Evolutionary conservation across 2,888 invertebrate genomes (phyloP).

Genomic region (Cataglyphis altisquamis): DNA sequence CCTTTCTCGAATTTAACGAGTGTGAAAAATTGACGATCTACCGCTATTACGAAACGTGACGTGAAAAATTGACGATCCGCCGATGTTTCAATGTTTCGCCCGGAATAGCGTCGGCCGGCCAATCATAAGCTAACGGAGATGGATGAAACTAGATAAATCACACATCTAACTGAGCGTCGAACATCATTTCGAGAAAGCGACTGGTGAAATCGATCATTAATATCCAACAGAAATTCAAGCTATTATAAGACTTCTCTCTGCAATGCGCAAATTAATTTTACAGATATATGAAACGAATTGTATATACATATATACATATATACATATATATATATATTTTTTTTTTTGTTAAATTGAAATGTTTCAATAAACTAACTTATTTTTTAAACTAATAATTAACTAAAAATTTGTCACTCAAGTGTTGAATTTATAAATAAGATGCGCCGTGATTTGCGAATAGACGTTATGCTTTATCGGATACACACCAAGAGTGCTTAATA

Average conservation of each 20-base stretch:
- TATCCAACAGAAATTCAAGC: neutral
- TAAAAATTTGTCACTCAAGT: neutral
- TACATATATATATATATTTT: neutral
- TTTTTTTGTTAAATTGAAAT: neutral
- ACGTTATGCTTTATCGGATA: constrained; percentile 40
- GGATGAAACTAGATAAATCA: constrained; percentile 1
- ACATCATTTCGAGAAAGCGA: neutral
- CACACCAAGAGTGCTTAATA: constrained; percentile 44
- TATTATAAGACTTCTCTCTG: neutral
- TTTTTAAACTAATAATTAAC: neutral
- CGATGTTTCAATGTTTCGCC: neutral
- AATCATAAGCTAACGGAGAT: neutral
- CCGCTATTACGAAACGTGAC: constrained; percentile 10
- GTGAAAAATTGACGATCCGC: constrained; percentile 27
- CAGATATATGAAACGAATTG: too few species aligned
- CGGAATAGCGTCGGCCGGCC: neutral
- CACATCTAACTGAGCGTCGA: neutral
- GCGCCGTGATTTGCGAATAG: constrained; percentile 21
- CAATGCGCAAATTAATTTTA: neutral
- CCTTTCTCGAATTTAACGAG: neutral
- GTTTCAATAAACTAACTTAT: neutral
- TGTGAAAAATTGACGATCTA: constrained; percentile 36
- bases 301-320: too few species aligned
- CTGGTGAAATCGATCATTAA: neutral
- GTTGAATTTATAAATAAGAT: constrained; percentile 5